Base-by-base conservation (phyloP, 2,113 vertebrate species). In the Passer domesticus region DNA sequence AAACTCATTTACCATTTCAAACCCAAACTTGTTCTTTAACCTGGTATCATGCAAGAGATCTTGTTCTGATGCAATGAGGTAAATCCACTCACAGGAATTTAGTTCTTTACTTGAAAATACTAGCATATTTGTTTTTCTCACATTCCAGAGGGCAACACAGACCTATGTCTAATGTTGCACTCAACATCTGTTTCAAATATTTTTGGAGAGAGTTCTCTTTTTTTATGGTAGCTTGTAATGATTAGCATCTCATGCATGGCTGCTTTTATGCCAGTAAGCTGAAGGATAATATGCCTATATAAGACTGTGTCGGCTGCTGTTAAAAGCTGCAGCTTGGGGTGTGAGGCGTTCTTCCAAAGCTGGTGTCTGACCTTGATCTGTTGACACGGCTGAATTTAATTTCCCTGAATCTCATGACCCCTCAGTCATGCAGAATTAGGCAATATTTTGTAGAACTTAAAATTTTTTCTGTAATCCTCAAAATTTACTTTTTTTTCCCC, bases 291-390 rank as follows among this genome's bases (percentile, higher is more conserved):
- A 69, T 60, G 30, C 9, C 41, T 60, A 3, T 59, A 9, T 67
- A 84, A 72, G 69, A 44, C 31, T 52, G 5, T 33, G 47, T 91
- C 74, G 82, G 33, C 74, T 79, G 44, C 49, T 69, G 58, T 58
- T 60, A 78, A 87, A 83, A 68, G n/a, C 87, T 73, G 25, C 35
- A 74, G 47, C 44, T 73, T 63, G 24, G 39, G 2, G 28, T 52
- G 20, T 58, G 58, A 89, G 28, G 14, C 0, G 0, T 35, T 94
- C 90, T 78, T 64, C 63, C 47, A 87, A 79, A 87, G 30, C 58
- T 94, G 19, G 7, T 68, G 17, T 59, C 49, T 91, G 91, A 94
- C 77, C 63, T 94, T 89, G 69, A 43, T 84, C 30, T 81, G 35
- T n/a, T 52, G 68, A 86, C 60, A 37, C 8, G 78, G 56, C 31